These are phyloP conservation scores for Thereva unica DNA, from an alignment of 2,888 invertebrate genomes.

Conservation along the genomic window DNA sequence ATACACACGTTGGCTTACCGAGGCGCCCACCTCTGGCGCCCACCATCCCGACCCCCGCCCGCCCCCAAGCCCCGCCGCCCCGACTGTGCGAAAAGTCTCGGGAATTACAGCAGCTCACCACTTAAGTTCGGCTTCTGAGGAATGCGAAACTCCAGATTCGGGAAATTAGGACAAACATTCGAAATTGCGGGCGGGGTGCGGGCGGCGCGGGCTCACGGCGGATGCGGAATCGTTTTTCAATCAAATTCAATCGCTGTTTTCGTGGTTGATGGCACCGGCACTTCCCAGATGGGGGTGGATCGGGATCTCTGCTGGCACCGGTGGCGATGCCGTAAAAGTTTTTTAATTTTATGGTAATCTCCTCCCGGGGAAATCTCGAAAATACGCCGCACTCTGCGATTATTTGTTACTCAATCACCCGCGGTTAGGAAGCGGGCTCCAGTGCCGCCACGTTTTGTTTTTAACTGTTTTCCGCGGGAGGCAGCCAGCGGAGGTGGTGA, in stretches of 20 bases:
- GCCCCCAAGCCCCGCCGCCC: not conserved
- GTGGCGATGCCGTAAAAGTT: slow-evolving; percentile 34
- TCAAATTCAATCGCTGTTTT: slow-evolving; percentile 24
- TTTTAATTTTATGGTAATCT: slow-evolving; percentile 39
- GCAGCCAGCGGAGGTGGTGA: not conserved
- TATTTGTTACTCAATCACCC: slow-evolving; percentile 34
- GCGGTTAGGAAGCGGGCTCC: slow-evolving; percentile 12
- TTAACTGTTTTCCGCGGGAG: slow-evolving; percentile 7
- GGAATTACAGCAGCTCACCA: slow-evolving; percentile 29
- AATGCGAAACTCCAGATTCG: slow-evolving; percentile 22
- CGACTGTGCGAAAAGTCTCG: slow-evolving; percentile 12
- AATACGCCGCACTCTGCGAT: slow-evolving; percentile 20
- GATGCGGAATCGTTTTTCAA: slow-evolving; percentile 27
- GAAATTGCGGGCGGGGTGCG: slow-evolving; percentile 18
- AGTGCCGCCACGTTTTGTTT: slow-evolving; percentile 22
- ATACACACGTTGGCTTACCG: not conserved
- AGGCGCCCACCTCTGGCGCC: too few species aligned
- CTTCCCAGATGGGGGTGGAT: not conserved
- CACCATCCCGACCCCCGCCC: too few species aligned
- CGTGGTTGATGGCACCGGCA: not conserved
- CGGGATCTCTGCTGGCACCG: not conserved
- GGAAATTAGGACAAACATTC: slow-evolving; percentile 30
- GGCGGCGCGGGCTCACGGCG: not conserved
- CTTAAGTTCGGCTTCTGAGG: slow-evolving; percentile 26
- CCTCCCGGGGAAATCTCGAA: slow-evolving; percentile 12